Evolutionary conservation across 2,113 vertebrate species (phyloP).

Genomic region (Climacteris rufus): DNA sequence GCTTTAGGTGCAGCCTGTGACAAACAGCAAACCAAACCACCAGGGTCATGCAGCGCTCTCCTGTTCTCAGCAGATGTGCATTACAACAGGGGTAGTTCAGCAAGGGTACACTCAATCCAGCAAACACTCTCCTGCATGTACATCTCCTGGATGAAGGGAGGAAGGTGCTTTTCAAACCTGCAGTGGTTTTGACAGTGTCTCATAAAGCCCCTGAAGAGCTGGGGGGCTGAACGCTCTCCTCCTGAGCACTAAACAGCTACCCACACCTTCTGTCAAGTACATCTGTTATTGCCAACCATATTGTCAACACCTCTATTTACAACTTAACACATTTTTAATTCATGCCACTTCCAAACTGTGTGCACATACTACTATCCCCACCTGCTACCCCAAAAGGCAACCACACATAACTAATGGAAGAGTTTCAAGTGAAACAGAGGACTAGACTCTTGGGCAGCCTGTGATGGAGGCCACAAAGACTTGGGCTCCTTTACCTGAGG

Average conservation of each 20-base stretch:
- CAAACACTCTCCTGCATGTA: neutral
- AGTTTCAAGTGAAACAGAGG: neutral
- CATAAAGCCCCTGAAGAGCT: neutral
- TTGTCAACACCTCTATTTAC: conserved; percentile 70
- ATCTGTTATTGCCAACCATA: conserved; percentile 50
- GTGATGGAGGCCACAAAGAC: neutral
- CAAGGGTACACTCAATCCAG: rapidly evolving
- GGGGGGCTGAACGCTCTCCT: neutral
- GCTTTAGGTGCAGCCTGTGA: neutral
- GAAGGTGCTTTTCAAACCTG: neutral
- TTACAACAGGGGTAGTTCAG: neutral
- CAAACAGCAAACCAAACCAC: neutral
- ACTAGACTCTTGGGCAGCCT: neutral
- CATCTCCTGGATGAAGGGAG: neutral
- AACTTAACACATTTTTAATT: conserved; percentile 68
- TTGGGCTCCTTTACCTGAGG: neutral
- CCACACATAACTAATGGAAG: neutral
- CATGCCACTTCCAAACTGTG: conserved; percentile 47
- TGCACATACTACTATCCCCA: conserved; percentile 26
- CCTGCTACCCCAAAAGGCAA: neutral
- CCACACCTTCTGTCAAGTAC: conserved; percentile 69
- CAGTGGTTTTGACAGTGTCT: neutral
- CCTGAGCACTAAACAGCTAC: conserved; percentile 30
- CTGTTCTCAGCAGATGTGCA: neutral
- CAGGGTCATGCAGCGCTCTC: neutral